Evolutionary conservation across 2,888 invertebrate species (phyloP).

Genomic region (Tetragnatha montana): DNA sequence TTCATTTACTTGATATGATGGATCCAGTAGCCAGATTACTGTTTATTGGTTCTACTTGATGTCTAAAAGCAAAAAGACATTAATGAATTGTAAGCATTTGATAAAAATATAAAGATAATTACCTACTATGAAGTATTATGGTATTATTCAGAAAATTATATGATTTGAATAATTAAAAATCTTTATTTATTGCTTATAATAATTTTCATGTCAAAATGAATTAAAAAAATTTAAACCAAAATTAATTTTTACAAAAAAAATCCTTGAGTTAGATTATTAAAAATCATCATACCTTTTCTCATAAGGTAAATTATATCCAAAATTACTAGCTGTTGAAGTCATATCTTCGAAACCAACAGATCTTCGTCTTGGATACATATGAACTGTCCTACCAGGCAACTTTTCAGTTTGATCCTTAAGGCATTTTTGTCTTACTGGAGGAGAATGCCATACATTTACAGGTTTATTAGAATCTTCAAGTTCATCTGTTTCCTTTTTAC

Average conservation of each 20-base stretch:
- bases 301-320: slow-evolving; percentile 52
- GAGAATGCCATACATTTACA: slow-evolving; percentile 31
- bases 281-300: slow-evolving; percentile 46
- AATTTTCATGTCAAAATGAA: neutral
- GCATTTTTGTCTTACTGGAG: slow-evolving; percentile 37
- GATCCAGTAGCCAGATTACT: slow-evolving; percentile 19
- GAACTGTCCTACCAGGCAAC: slow-evolving; percentile 19
- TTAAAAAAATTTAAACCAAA: too few species aligned
- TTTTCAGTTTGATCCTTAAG: slow-evolving; percentile 31
- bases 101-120: neutral
- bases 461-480: slow-evolving; percentile 10
- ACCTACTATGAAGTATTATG: neutral
- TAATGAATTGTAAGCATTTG: neutral
- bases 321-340: slow-evolving; percentile 34
- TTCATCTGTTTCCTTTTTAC: neutral
- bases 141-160: neutral
- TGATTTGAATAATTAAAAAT: neutral
- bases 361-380: slow-evolving; percentile 44
- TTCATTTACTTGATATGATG: slow-evolving; percentile 12
- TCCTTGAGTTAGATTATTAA: neutral
- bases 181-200: neutral
- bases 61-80: slow-evolving; percentile 6
- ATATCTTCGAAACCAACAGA: slow-evolving; percentile 68
- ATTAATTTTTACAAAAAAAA: neutral
- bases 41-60: slow-evolving; percentile 16